phyloP scores from a whole-genome alignment of 2,888 invertebrate species.

The Apamea anceps region DNA sequence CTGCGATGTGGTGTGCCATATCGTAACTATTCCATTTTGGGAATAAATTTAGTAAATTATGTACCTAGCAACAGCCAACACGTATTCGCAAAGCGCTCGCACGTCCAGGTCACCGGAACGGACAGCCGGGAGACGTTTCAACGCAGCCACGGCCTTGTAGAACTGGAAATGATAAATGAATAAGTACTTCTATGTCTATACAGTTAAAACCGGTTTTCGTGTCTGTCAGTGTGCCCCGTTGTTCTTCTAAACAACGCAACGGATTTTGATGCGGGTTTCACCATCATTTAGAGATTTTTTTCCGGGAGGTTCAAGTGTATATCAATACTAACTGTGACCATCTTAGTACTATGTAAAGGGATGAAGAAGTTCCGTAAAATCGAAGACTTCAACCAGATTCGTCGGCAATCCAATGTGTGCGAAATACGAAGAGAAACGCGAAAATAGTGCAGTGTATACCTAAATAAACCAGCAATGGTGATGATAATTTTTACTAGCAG shows the following conservation, averaged over 20 bases:
- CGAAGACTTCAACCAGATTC: neutral
- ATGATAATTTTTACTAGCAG: neutral
- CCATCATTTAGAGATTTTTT: neutral
- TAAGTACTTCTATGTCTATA: neutral
- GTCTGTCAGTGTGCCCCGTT: neutral
- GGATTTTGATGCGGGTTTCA: neutral
- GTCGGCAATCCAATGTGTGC: neutral
- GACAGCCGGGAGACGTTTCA: slow-evolving; percentile 82
- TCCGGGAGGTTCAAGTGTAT: neutral
- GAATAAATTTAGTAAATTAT: neutral
- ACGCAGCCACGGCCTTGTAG: slow-evolving; percentile 88
- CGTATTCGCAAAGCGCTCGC: slow-evolving; percentile 75
- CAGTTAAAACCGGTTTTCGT: neutral
- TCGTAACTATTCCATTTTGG: neutral
- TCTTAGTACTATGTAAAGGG: no score
- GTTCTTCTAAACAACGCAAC: neutral
- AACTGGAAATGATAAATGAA: slow-evolving; percentile 75
- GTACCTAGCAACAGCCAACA: slow-evolving; percentile 84
- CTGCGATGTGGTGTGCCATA: neutral
- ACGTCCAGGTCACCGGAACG: slow-evolving; percentile 81
- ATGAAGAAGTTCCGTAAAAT: no score
- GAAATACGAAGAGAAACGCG: neutral
- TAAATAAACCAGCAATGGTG: neutral
- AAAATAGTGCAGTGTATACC: no score
- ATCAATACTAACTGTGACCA: neutral